A percentile compares a stretch with the other conserved stretches of the same genome.
These are phyloP conservation scores for Eristalis tenax DNA, from an alignment of 2,888 invertebrate species.

Conservation along the genomic window DNA sequence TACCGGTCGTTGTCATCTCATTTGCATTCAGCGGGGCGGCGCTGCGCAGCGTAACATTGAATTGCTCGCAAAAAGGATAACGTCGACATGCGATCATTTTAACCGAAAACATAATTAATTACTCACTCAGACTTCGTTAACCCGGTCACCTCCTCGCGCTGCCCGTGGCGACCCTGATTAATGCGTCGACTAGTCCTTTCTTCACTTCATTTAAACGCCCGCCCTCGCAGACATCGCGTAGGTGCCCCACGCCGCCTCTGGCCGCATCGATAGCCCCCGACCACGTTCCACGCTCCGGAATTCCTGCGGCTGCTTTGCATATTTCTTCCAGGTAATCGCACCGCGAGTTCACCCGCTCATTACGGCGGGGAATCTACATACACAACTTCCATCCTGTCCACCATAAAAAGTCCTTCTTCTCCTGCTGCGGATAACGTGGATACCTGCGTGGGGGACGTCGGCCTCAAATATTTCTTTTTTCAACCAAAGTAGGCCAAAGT, in stretches of 20 bases:
- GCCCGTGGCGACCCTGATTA: constrained; percentile 39
- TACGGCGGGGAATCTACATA: constrained; percentile 40
- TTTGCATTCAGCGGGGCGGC: constrained; percentile 28
- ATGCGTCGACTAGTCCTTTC: constrained; percentile 52
- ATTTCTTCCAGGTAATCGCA: constrained; percentile 29
- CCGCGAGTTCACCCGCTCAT: constrained; percentile 35
- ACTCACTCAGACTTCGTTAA: constrained; percentile 56
- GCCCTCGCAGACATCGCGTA: not conserved
- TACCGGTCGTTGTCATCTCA: not conserved
- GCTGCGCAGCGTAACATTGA: constrained; percentile 19
- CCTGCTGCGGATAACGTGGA: constrained; percentile 21
- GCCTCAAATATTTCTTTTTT: not conserved
- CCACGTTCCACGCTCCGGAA: not conserved
- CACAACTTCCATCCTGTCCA: constrained; percentile 50
- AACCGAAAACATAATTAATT: constrained; percentile 68
- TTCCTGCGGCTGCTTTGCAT: constrained; percentile 31
- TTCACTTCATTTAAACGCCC: constrained; percentile 53
- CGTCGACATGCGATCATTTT: constrained; percentile 59
- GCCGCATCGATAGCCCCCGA: not conserved
- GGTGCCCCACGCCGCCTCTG: not conserved
- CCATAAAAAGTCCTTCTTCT: constrained; percentile 54
- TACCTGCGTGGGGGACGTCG: constrained; percentile 10
- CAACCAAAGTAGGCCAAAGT: constrained; percentile 46
- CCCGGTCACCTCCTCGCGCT: not conserved
- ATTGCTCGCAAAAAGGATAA: constrained; percentile 43